These are phyloP conservation scores for Poeciliopsis retropinna DNA, from an alignment of 2,113 vertebrate genomes.

Conservation along the genomic window DNA sequence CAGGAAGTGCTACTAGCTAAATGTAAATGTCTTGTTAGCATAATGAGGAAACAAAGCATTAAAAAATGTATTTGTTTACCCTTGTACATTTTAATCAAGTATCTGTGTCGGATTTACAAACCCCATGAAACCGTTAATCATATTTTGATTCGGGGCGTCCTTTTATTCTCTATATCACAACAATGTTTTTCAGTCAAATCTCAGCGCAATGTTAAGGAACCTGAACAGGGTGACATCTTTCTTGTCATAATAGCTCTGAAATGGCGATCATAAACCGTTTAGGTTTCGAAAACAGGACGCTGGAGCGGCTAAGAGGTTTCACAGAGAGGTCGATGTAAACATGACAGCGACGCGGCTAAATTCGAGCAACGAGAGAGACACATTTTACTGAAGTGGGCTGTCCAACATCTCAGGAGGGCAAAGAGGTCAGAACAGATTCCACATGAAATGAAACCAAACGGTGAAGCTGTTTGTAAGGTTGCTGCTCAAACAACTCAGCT, in stretches of 20 bases:
- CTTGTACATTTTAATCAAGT: not conserved
- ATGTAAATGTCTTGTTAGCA: too few relatives aligned
- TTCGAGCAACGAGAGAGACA: not conserved
- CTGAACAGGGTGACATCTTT: not conserved
- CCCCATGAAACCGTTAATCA: not conserved
- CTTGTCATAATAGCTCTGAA: not conserved
- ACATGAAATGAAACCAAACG: conserved; percentile 20
- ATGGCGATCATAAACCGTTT: not conserved
- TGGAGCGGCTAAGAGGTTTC: not conserved
- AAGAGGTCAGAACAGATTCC: not conserved
- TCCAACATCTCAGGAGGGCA: not conserved
- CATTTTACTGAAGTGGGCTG: conserved; percentile 6
- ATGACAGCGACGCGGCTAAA: not conserved
- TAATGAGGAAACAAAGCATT: too few relatives aligned
- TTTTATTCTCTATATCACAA: not conserved
- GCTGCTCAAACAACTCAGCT: conserved; percentile 4
- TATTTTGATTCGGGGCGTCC: not conserved
- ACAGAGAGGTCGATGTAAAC: not conserved
- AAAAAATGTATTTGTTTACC: too few relatives aligned
- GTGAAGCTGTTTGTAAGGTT: not conserved
- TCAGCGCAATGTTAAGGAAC: not conserved
- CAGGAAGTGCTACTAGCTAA: too few relatives aligned
- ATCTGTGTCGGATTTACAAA: not conserved
- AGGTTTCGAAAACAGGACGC: not conserved
- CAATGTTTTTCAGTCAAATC: not conserved